Base-by-base conservation (phyloP, 2,113 vertebrate genomes). In the Herpetotheres cachinnans region DNA sequence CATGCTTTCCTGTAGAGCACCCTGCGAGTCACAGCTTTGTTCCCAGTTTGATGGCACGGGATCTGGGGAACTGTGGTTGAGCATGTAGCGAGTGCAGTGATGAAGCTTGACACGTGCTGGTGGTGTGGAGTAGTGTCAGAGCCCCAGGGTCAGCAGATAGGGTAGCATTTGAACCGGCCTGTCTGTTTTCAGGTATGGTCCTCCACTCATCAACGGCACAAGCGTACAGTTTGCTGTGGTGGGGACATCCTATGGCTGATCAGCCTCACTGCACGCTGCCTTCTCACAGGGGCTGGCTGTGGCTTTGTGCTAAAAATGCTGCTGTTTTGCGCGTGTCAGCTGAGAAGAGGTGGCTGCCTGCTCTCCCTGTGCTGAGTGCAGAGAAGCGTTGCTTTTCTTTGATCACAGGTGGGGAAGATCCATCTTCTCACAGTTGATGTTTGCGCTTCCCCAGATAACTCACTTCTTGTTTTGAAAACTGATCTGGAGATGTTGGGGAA, bases 221-320 rank as follows among this genome's bases (percentile, higher is more conserved):
- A 49, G 26, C 4, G 5, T 63, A 55, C 38, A 55, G 58, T 72
- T 79, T 89, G 86, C 91, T 50, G 77, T 54, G 54, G 32, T 96
- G 96, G 95, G 96, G 97, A 91, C 94, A 94, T 97, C 95, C 34
- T 29, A 89, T 90, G 97, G 96, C 78, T 90, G 67, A 36, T 81
- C 5, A 11, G 83, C 69, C 77, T 88, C 86, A 63, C 86, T 95
- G 63, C 96, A 91, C 13, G 12, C 40, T 42, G 83, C 82, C 82
- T 40, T 32, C 70, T 73, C 3, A 2, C 63, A 38, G 69, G 55
- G 50, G 44, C 55, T 63, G 66, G n/a, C 78, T 19, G 21, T 22
- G 44, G 3, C 67, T 59, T 83, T 65, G 71, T 92, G 65, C 84
- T 34, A 11, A 54, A 92, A 94, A 49, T 9, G 40, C 84, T 42